These are phyloP conservation scores for Drosophila jambulina DNA, from an alignment of 1,140 invertebrate species.

Conservation along the genomic window DNA sequence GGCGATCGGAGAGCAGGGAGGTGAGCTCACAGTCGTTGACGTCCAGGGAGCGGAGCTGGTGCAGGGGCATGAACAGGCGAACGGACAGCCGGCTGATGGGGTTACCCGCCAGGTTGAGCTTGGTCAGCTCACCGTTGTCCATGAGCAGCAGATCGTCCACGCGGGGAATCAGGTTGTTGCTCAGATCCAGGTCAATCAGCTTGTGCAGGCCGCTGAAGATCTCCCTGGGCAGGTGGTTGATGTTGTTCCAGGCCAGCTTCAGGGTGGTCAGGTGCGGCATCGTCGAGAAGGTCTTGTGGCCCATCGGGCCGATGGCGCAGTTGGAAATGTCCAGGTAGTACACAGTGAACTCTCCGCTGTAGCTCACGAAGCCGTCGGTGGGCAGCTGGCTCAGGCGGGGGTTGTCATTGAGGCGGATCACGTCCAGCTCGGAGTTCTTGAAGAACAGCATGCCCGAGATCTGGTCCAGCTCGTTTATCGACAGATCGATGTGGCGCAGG, in stretches of 20 bases:
- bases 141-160: slow-evolving; percentile 88
- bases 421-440: slow-evolving; percentile 88
- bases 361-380: slow-evolving; percentile 86
- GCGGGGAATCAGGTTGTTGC: slow-evolving; percentile 88
- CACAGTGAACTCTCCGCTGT: slow-evolving; percentile 87
- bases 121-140: slow-evolving; percentile 87
- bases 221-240: slow-evolving; percentile 85
- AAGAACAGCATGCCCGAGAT: slow-evolving; percentile 88
- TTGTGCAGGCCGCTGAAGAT: slow-evolving; percentile 85
- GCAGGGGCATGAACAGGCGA: slow-evolving; percentile 88
- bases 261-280: slow-evolving; percentile 89
- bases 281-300: slow-evolving; percentile 87
- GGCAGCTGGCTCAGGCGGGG: slow-evolving; percentile 87
- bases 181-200: slow-evolving; percentile 89
- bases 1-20: slow-evolving; percentile 87
- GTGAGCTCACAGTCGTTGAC: slow-evolving; percentile 88
- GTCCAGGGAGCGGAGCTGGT: slow-evolving; percentile 87
- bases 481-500: slow-evolving; percentile 89
- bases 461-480: slow-evolving; percentile 88
- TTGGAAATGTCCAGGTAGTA: slow-evolving; percentile 89
- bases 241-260: slow-evolving; percentile 88
- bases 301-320: slow-evolving; percentile 88
- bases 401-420: slow-evolving; percentile 89
- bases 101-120: slow-evolving; percentile 90
- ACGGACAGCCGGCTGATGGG: slow-evolving; percentile 88